Percentiles rank a stretch among this genome's conserved stretches.
These are phyloP conservation scores for Hippocampus abdominalis DNA, from an alignment of 2,113 vertebrate genomes.

Conservation along the genomic window DNA sequence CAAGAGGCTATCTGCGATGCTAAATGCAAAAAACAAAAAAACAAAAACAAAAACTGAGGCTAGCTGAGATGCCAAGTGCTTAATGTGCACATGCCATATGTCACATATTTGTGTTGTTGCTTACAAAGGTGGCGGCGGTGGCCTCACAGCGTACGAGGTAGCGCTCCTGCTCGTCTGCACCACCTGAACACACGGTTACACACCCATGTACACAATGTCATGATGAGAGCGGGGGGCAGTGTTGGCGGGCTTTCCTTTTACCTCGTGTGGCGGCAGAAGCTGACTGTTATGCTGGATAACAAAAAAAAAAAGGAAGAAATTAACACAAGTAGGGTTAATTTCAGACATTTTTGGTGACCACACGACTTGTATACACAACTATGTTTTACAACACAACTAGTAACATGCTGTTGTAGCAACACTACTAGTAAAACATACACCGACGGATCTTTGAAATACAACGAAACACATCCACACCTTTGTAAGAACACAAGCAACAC, in stretches of 20 bases:
- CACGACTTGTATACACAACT: not conserved
- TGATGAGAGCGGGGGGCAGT: not conserved
- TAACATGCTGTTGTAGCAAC: not conserved
- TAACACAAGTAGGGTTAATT: not conserved
- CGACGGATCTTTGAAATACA: too few species aligned
- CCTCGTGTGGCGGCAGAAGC: conserved; percentile 71
- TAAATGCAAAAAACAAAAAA: too few species aligned
- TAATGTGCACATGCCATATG: not conserved
- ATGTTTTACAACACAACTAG: too few species aligned
- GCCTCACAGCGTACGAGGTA: conserved; percentile 40
- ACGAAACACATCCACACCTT: not conserved
- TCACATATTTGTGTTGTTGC: not conserved
- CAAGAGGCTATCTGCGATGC: too few species aligned
- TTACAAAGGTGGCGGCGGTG: conserved; percentile 55
- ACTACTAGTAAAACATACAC: not conserved
- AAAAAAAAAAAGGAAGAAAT: conserved; percentile 44
- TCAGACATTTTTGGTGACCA: not conserved
- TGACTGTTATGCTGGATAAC: conserved; percentile 65
- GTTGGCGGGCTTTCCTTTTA: conserved; percentile 40
- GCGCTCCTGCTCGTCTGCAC: conserved; percentile 52
- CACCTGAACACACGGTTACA: conserved; percentile 40
- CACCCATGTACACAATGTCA: not conserved
- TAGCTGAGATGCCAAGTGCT: not conserved
- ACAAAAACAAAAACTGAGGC: not conserved
- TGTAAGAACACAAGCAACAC: not conserved